Evolutionary conservation across 2,888 invertebrate species (phyloP).

Genomic region (Panorpa germanica): DNA sequence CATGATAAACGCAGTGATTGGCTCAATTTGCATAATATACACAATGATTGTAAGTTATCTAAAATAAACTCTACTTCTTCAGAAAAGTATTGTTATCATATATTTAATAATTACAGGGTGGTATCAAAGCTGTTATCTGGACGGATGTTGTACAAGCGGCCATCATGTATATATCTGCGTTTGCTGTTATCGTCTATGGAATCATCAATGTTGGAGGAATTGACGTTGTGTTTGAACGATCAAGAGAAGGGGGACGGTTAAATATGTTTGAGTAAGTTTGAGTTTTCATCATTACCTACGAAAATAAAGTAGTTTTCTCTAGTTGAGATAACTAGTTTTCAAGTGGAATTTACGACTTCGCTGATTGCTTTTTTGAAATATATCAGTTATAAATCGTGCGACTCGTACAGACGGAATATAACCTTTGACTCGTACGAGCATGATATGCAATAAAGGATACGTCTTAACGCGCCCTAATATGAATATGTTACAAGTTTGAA

Average conservation of each 20-base stretch:
- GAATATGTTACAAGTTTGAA: no score
- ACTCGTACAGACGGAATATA: no score
- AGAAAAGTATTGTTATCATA: not conserved
- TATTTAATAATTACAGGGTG: no score
- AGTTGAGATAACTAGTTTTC: no score
- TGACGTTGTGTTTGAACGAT: conserved; percentile 19
- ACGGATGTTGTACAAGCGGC: conserved; percentile 28
- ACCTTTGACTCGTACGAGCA: no score
- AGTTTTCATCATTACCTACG: no score
- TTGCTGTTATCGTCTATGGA: conserved; percentile 23
- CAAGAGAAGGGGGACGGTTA: conserved; percentile 21
- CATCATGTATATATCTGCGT: conserved; percentile 22
- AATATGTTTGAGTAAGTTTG: conserved; percentile 22
- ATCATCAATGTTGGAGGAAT: conserved; percentile 23
- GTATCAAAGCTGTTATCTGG: conserved; percentile 31
- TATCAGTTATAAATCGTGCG: no score
- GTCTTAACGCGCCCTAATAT: no score
- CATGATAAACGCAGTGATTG: conserved; percentile 30
- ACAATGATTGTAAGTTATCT: conserved; percentile 30
- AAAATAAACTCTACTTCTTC: not conserved
- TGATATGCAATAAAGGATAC: no score
- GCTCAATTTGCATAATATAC: conserved; percentile 34
- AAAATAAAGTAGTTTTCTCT: no score
- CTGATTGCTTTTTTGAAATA: no score
- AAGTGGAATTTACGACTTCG: no score